Conservation (phyloP, 2,797 vertebrate species). For the Lagorchestes hirsutus region DNA sequence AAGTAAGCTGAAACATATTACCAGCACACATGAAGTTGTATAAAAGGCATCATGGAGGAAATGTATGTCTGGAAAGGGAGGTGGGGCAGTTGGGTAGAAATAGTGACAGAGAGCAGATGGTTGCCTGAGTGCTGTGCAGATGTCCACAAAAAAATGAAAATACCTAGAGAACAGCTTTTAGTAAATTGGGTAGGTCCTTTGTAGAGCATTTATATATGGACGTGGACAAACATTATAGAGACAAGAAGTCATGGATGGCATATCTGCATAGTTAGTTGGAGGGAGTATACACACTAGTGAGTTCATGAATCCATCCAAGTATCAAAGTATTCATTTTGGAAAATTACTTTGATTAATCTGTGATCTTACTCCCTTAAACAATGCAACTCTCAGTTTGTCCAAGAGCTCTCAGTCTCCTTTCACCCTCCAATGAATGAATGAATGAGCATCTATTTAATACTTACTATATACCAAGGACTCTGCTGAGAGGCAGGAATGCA, state of each 20-base stretch:
- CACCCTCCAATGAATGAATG: background rate
- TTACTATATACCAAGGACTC: background rate
- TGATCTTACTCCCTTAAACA: background rate
- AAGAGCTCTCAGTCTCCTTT: background rate
- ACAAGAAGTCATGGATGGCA: background rate
- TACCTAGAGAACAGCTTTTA: background rate
- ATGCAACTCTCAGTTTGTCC: background rate
- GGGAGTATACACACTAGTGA: background rate
- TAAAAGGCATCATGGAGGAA: background rate
- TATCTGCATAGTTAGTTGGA: background rate
- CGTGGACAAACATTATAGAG: background rate
- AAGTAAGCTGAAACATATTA: background rate
- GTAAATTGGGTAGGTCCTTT: background rate
- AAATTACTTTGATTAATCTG: background rate
- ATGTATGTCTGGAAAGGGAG: background rate
- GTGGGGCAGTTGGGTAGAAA: background rate
- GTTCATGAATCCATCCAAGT: background rate
- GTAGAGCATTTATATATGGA: background rate
- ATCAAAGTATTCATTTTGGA: background rate
- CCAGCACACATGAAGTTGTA: background rate
- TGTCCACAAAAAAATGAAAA: conserved; percentile 2
- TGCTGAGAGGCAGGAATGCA: background rate
- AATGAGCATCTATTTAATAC: background rate
- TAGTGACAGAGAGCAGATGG: background rate
- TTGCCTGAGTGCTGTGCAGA: background rate